Evolutionary conservation across 2,888 invertebrate species (phyloP).

Genomic region (Gasteruption jaculator): DNA sequence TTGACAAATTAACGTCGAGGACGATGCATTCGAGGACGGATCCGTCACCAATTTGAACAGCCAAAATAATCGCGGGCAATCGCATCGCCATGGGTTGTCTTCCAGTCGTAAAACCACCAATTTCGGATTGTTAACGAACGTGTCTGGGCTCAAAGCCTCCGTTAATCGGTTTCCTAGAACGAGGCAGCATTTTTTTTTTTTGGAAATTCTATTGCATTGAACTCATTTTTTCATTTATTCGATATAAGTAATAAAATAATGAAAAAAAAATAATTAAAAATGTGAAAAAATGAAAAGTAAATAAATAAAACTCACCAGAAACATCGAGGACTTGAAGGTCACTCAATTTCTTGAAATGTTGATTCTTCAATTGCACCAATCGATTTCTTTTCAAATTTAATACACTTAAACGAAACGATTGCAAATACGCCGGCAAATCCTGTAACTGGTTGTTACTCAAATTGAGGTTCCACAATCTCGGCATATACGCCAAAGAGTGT

Average conservation of each 20-base stretch:
- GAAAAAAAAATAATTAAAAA: no score
- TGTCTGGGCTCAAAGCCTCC: slow-evolving; percentile 57
- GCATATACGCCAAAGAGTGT: slow-evolving; percentile 44
- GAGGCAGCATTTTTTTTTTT: neutral
- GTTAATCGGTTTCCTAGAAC: slow-evolving; percentile 64
- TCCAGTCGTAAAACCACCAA: slow-evolving; percentile 60
- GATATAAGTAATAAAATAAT: neutral
- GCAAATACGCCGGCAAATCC: slow-evolving; percentile 60
- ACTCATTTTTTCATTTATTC: no score
- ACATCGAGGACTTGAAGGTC: slow-evolving; percentile 61
- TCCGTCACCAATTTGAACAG: slow-evolving; percentile 61
- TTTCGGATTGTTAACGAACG: slow-evolving; percentile 60
- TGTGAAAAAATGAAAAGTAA: neutral
- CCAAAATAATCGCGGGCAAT: slow-evolving; percentile 61
- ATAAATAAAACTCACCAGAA: slow-evolving; percentile 51
- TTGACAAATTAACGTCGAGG: slow-evolving; percentile 59
- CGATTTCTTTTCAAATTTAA: slow-evolving; percentile 60
- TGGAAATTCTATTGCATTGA: neutral
- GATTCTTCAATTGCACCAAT: slow-evolving; percentile 60
- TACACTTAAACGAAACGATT: slow-evolving; percentile 59
- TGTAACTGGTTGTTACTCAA: slow-evolving; percentile 65
- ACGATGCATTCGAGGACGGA: slow-evolving; percentile 56
- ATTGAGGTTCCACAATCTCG: slow-evolving; percentile 59
- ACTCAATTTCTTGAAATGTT: slow-evolving; percentile 61
- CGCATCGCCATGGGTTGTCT: slow-evolving; percentile 76